Evolutionary conservation across 2,113 vertebrate species (phyloP).

Genomic region (Ranitomeya variabilis): DNA sequence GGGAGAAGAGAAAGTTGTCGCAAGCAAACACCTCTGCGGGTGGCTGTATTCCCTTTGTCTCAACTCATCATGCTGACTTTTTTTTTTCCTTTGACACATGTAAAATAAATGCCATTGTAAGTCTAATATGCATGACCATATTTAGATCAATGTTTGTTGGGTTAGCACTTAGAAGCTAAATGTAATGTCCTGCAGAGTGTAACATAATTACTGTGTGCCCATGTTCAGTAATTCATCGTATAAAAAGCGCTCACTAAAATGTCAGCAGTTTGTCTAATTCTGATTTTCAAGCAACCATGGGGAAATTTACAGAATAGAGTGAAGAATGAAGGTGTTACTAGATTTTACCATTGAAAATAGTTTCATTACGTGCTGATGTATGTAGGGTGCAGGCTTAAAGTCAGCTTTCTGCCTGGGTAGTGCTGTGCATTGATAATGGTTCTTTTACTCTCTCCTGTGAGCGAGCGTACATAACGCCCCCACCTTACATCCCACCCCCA

Average conservation of each 20-base stretch:
- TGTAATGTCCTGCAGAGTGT: no score
- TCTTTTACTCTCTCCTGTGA: neutral
- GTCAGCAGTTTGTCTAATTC: neutral
- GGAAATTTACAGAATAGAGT: neutral
- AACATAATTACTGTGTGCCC: no score
- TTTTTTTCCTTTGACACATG: no score
- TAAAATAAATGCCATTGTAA: no score
- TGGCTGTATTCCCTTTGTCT: no score
- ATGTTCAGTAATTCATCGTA: neutral
- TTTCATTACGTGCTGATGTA: neutral
- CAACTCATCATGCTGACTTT: no score
- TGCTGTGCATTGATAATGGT: neutral
- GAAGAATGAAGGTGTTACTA: slow-evolving; percentile 2
- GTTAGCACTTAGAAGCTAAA: neutral
- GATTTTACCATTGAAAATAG: neutral
- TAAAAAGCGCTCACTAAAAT: neutral
- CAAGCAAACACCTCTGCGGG: no score
- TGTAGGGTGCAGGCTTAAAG: neutral
- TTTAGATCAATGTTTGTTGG: neutral
- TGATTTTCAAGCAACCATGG: neutral
- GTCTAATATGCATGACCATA: no score
- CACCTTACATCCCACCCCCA: slow-evolving; percentile 19
- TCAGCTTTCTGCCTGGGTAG: neutral
- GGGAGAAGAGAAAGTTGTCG: no score
- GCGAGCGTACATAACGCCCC: neutral